These are phyloP conservation scores for Drosophila vallismaia DNA, from an alignment of 2,888 invertebrate genomes.

Conservation along the genomic window DNA sequence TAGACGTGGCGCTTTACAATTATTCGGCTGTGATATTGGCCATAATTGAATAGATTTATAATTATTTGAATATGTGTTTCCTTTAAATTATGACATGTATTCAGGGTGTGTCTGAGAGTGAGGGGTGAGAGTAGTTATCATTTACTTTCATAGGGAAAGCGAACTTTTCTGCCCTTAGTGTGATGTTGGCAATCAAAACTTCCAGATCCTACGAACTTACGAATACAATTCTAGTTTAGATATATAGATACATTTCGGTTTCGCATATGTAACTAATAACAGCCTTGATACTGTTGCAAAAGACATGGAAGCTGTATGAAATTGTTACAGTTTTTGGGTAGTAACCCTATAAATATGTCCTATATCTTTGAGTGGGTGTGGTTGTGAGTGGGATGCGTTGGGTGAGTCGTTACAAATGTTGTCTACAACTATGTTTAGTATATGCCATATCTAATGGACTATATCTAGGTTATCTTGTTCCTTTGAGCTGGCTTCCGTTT, in stretches of 20 bases:
- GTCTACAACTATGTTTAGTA: conserved; percentile 31
- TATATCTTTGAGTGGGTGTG: conserved; percentile 14
- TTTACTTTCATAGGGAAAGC: conserved; percentile 31
- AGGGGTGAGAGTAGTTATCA: conserved; percentile 8
- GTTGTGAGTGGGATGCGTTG: conserved; percentile 24
- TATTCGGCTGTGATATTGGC: conserved; percentile 65
- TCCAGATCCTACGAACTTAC: conserved; percentile 42
- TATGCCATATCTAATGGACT: conserved; percentile 41
- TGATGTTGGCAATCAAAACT: conserved; percentile 50
- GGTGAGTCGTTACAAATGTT: conserved; percentile 37
- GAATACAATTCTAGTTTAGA: conserved; percentile 34
- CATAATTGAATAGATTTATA: conserved; percentile 55
- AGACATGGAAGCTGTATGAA: conserved; percentile 77
- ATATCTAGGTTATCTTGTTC: conserved; percentile 51
- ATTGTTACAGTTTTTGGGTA: conserved; percentile 61
- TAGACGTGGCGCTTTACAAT: too few relatives aligned
- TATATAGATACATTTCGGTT: conserved; percentile 49
- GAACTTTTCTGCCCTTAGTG: too few relatives aligned
- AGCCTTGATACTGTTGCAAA: conserved; percentile 77
- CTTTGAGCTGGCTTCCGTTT: conserved; percentile 56
- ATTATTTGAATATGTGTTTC: conserved; percentile 42
- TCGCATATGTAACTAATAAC: conserved; percentile 69
- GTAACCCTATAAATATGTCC: conserved; percentile 24
- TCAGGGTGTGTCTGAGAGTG: conserved; percentile 3
- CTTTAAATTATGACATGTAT: conserved; percentile 73